Evolutionary conservation across 2,797 vertebrate species (phyloP), one percentile per base, ranked within the genome.

Genomic region (Poecile montanus): DNA sequence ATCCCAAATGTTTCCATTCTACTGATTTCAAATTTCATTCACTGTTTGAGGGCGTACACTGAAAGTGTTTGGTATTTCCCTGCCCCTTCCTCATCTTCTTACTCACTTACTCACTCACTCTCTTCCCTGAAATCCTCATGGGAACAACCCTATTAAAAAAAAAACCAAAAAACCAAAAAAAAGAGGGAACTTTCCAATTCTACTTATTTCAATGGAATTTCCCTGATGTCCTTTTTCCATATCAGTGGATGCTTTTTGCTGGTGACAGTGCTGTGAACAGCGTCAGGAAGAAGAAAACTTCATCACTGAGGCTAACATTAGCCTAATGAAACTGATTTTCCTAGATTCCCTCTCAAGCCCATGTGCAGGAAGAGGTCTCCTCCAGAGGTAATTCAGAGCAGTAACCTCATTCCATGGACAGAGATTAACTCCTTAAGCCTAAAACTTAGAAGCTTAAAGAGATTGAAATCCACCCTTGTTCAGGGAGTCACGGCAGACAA

Each of bases 161-260:
- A n/a, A 20, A 38, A 38, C 38, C 38, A 71, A 56, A 76, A 23
- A 13, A 19, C 18, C 13, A 14, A 53, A 9, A 18, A 36, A 15
- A 61, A 77, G 34, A 70, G 11, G 88, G 42, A 94, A 86, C 45
- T 94, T 96, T 97, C 93, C 94, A 71, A 67, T 82, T 94, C 67
- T 66, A 67, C 30, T 87, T 82, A 66, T 93, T 91, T 79, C 67
- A 74, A 8, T 89, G 94, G 91, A 96, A 94, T 93, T 94, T 95
- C 89, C 89, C 88, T 71, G 71, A 38, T 93, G 88, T 47, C 22
- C 21, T 91, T 94, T 96, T 96, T 94, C 93, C 85, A 0, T 40
- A 67, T 58, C 67, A 54, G 63, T 91, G 67, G 56, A 74, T 76
- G 38, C 6, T 77, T 89, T 85, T 72, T 77, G 57, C 63, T 77